Evolutionary conservation across 2,113 vertebrate genomes (phyloP).

Genomic region (Poeciliopsis retropinna): DNA sequence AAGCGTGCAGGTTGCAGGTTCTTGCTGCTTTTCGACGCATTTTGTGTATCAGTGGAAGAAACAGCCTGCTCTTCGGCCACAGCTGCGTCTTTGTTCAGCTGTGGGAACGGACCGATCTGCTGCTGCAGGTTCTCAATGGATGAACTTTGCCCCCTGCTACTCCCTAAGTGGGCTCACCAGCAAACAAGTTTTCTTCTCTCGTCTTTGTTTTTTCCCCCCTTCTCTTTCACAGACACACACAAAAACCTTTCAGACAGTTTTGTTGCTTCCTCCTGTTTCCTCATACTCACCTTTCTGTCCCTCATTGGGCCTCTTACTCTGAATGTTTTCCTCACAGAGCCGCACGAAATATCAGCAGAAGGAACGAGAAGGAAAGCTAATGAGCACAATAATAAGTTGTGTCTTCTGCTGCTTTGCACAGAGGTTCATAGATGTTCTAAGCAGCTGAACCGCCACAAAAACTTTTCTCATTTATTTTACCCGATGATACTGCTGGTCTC

Average conservation of each 20-base stretch:
- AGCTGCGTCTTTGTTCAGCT: constrained; percentile 57
- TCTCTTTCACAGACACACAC: not conserved
- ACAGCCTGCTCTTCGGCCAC: constrained; percentile 47
- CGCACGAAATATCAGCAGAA: constrained; percentile 10
- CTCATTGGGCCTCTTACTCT: not conserved
- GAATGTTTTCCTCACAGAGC: not conserved
- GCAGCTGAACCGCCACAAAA: constrained; percentile 21
- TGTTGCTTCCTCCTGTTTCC: constrained; percentile 12
- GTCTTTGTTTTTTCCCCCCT: constrained; percentile 49
- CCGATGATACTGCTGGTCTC: constrained; percentile 32
- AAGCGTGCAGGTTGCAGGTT: not conserved
- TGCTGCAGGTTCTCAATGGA: constrained; percentile 70
- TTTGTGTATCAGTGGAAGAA: constrained; percentile 50
- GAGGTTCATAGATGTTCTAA: constrained; percentile 17
- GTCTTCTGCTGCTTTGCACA: constrained; percentile 47
- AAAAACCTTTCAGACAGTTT: constrained; percentile 18
- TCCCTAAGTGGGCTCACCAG: constrained; percentile 60
- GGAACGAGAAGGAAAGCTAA: constrained; percentile 15
- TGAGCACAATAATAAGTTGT: constrained; percentile 65
- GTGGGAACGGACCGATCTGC: constrained; percentile 72
- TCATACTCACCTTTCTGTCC: constrained; percentile 12
- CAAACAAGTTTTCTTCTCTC: constrained; percentile 47
- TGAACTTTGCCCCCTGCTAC: constrained; percentile 54
- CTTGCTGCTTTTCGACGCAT: constrained; percentile 40
- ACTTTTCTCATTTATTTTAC: constrained; percentile 25